Base-by-base conservation (phyloP, 2,888 invertebrate species). In the Bursaphelenchus okinawaensis region DNA sequence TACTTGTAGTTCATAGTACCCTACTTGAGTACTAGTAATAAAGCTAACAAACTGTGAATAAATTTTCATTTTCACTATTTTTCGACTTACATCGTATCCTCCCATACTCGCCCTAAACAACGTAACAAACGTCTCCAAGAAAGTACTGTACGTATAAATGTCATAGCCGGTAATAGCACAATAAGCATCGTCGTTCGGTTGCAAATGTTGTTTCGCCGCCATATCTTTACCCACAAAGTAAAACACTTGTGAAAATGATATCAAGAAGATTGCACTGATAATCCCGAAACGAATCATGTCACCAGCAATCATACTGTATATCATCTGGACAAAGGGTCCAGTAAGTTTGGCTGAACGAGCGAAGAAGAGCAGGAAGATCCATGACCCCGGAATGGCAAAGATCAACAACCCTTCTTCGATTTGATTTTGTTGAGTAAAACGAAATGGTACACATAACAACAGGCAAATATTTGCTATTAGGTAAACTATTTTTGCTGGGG, bases 311-410 rank as follows among this genome's bases (percentile, higher is more conserved):
- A 98, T 98, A 80, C 92, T 92, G 87, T 93, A 96, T 76, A 98
- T 93, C 94, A 98, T 96, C 12, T 95, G 95, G 66, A 98, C 95
- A 85, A 96, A 98, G 0, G 96, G 95, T 52, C 98, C 98, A 0
- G 95, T 98, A 78, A 98, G 85, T 70, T 74, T 81, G 60, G 74
- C 73, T 65, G 86, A 95, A 95, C 96, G 93, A 51, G 96, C 96
- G 85, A 96, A 98, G 84, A 98, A 98, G 89, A 98, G 93, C 23
- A 96, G 88, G 52, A 94, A 88, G 83, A 95, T 93, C 96, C 96
- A 98, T 31, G 91, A 91, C 4, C 93, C 92, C 0, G 96, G 96
- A 23, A 95, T 89, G 0, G 95, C 90, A 77, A 95, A 89, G 50
- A 92, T 88, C 26, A 98, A 86, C 58, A 96, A 88, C 0, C 92